phyloP scores from a whole-genome alignment of 1,140 invertebrate species.

The Penaeus vannamei region DNA sequence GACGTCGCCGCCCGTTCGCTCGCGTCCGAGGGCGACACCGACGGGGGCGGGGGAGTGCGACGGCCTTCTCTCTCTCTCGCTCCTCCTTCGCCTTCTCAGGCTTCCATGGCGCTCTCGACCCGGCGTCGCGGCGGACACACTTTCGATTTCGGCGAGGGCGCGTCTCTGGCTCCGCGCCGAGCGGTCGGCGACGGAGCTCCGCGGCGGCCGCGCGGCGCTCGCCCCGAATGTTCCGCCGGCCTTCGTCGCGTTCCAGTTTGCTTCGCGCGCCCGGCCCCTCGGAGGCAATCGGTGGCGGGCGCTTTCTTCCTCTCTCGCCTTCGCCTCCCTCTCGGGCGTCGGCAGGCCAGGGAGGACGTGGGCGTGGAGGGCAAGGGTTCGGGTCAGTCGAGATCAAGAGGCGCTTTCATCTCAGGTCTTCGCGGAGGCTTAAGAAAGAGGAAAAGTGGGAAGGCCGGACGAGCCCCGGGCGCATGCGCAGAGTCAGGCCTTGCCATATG shows the following conservation, averaged over 20 bases:
- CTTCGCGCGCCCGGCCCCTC: not conserved
- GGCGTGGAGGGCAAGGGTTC: too few relatives aligned
- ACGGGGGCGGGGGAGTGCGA: too few relatives aligned
- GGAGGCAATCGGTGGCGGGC: not conserved
- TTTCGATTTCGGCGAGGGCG: conserved; percentile 41
- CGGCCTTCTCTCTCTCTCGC: not conserved
- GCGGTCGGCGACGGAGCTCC: conserved; percentile 30
- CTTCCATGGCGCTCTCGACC: not conserved
- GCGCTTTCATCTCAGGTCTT: not conserved
- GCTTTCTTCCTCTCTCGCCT: not conserved
- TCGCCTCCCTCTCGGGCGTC: not conserved
- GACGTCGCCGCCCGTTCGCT: too few relatives aligned
- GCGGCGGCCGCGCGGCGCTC: conserved; percentile 16
- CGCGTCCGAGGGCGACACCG: too few relatives aligned
- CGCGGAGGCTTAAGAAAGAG: not conserved
- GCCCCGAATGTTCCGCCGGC: not conserved
- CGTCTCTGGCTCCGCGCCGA: conserved; percentile 19
- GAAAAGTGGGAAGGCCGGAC: not conserved
- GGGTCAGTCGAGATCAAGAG: too few relatives aligned
- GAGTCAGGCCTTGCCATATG: conserved; percentile 58
- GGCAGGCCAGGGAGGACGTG: too few relatives aligned
- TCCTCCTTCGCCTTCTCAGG: not conserved
- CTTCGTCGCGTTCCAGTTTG: conserved; percentile 5
- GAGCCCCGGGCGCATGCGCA: conserved; percentile 48
- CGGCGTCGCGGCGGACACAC: not conserved